phyloP scores from a whole-genome alignment of 2,797 vertebrate species.

The Lycodopsis pacificus region DNA sequence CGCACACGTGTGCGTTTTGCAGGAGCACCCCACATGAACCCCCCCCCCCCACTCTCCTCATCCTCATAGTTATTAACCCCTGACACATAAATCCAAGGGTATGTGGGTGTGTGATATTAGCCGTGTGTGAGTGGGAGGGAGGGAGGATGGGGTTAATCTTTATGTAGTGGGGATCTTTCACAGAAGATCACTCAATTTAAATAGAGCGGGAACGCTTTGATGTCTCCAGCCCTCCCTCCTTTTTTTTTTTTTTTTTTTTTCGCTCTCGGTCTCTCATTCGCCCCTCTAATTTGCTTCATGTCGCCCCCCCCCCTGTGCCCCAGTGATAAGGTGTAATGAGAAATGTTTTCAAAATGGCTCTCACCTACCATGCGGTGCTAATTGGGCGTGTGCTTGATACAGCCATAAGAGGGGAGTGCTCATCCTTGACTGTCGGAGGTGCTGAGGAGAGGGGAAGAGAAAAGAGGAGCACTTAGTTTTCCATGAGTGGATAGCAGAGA shows the following conservation, averaged over 20 bases:
- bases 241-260: neutral
- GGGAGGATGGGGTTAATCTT: slow-evolving; percentile 76
- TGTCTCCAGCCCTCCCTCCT: slow-evolving; percentile 67
- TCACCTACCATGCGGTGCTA: slow-evolving; percentile 70
- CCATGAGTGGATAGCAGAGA: neutral
- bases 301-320: slow-evolving; percentile 67
- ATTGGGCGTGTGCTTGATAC: slow-evolving; percentile 55
- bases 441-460: slow-evolving; percentile 17
- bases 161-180: slow-evolving; percentile 79
- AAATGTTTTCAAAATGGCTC: slow-evolving; percentile 75
- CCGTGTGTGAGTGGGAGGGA: slow-evolving; percentile 47
- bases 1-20: slow-evolving; percentile 20
- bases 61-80: slow-evolving; percentile 77
- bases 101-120: slow-evolving; percentile 72
- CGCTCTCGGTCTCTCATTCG: slow-evolving; percentile 57
- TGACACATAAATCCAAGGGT: slow-evolving; percentile 76
- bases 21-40: slow-evolving; percentile 19
- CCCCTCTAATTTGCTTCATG: slow-evolving; percentile 73
- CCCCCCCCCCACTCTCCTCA: slow-evolving; percentile 27
- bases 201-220: slow-evolving; percentile 78
- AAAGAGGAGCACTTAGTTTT: slow-evolving; percentile 14
- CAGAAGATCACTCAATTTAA: slow-evolving; percentile 81
- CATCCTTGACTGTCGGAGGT: slow-evolving; percentile 42
- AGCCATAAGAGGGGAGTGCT: slow-evolving; percentile 38
- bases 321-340: slow-evolving; percentile 82